Evolutionary conservation across 2,888 invertebrate genomes (phyloP).

Genomic region (Carterocephalus palaemon): DNA sequence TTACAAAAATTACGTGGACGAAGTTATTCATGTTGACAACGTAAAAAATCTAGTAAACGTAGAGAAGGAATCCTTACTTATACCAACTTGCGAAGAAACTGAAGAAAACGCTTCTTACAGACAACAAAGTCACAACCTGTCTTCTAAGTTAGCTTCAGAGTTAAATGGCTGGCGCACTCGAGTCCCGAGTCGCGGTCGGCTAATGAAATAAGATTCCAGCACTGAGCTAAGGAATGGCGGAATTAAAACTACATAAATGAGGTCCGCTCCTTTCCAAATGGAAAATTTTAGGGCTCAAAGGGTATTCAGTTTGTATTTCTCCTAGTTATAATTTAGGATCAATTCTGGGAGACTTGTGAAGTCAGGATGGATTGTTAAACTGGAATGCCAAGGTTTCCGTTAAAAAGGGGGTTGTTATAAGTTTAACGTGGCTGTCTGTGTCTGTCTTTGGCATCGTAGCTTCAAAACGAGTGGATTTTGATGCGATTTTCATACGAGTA

Average conservation of each 20-base stretch:
- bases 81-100: constrained; percentile 1
- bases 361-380: too few species aligned
- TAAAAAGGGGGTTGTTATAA: too few species aligned
- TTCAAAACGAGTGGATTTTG: too few species aligned
- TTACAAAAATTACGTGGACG: too few species aligned
- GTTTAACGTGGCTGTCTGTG: too few species aligned
- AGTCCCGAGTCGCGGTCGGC: constrained; percentile 64
- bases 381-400: too few species aligned
- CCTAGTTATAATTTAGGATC: constrained; percentile 30
- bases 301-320: constrained; percentile 37
- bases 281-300: constrained; percentile 50
- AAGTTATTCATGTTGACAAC: too few species aligned
- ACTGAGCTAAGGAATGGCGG: constrained; percentile 74
- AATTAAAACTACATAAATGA: constrained; percentile 79
- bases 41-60: too few species aligned
- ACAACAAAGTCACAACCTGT: constrained; percentile 28
- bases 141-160: constrained; percentile 55
- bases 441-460: too few species aligned
- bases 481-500: too few species aligned
- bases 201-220: constrained; percentile 76
- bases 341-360: constrained; percentile 20
- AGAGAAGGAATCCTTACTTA: too few species aligned
- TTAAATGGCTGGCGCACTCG: constrained; percentile 64
- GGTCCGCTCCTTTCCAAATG: constrained; percentile 55
- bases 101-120: constrained; percentile 20